Evolutionary conservation across 2,888 invertebrate genomes (phyloP), one percentile per base, ranked within the genome.

Genomic region (Archips xylosteana): DNA sequence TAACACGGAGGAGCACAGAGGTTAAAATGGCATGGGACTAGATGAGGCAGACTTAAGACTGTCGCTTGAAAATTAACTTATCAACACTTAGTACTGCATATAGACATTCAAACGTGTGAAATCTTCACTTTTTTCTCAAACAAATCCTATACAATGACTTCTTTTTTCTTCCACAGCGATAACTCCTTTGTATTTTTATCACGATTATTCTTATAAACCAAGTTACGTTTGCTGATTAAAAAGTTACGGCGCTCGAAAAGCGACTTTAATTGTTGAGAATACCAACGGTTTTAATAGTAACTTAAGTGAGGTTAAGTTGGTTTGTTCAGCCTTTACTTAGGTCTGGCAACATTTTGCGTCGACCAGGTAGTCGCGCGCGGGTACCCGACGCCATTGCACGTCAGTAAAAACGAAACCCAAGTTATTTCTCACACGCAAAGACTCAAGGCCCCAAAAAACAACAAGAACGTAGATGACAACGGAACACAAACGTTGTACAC

Each of bases 131-230:
- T 83, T 80, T 82, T 78, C 12, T 82, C 79, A 83, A 81, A 70
- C 69, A 65, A 83, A 84, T 78, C 79, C 78, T 83, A 87, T 85
- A 86, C 83, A 87, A 86, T 86, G 85, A 83, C 77, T 80, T 82
- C 76, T 85, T 87, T 88, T 87, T 84, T 3, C 79, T 83, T 82
- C 81, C 75, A 82, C 81, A 78, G 80, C 82, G 83, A 87, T 86
- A 86, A 85, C 81, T 82, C 85, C 83, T 84, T 86, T 89, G 87
- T 89, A 83, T 82, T 81, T 83, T 83, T 88, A 88, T 88, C 86
- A 81, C 82, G 84, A 87, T 86, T 85, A 78, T 76, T 75, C 75
- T 77, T 78, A 70, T 77, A 76, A 77, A 78, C 83, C 77, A 82
- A 76, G 34, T 75, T 78, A 71, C 2, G 32, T 59, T 47, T 71